Evolutionary conservation across 2,888 invertebrate species (phyloP).

Genomic region (Nymphalis c-album): DNA sequence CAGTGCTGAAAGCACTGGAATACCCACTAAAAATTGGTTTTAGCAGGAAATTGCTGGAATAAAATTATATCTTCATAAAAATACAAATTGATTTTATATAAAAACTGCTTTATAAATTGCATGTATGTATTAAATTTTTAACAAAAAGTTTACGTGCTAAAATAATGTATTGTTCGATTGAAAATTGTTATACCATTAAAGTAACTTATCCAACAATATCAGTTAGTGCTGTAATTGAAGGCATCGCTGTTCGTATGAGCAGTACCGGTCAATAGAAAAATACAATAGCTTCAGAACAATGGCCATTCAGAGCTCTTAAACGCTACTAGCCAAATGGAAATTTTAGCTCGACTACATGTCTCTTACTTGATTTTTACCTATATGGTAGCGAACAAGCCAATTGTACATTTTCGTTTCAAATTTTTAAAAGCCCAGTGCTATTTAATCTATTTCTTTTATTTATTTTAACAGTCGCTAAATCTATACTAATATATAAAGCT

Average conservation of each 20-base stretch:
- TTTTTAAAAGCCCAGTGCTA: slow-evolving; percentile 31
- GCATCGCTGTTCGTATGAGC: slow-evolving; percentile 55
- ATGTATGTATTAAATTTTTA: neutral
- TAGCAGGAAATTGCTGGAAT: too few relatives aligned
- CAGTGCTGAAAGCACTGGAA: too few relatives aligned
- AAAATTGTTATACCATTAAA: slow-evolving; percentile 11
- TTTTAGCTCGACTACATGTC: slow-evolving; percentile 67
- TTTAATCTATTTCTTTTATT: slow-evolving; percentile 18
- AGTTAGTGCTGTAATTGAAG: slow-evolving; percentile 70
- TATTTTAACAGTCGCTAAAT: neutral
- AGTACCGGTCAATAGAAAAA: slow-evolving; percentile 72
- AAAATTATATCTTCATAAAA: neutral
- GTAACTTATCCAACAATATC: slow-evolving; percentile 43
- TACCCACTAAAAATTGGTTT: too few relatives aligned
- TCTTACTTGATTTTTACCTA: slow-evolving; percentile 56
- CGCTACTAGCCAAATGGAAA: slow-evolving; percentile 72
- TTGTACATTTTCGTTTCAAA: slow-evolving; percentile 33
- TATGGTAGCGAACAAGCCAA: slow-evolving; percentile 37
- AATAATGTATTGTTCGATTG: neutral
- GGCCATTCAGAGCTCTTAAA: slow-evolving; percentile 70
- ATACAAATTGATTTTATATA: too few relatives aligned
- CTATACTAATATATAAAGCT: too few relatives aligned
- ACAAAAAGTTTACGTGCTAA: neutral
- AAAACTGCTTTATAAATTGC: too few relatives aligned
- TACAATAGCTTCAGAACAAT: slow-evolving; percentile 72